A percentile compares a stretch with the other conserved stretches of the same genome.
phyloP scores from a whole-genome alignment of 2,888 invertebrate species.

The Ectemnius lituratus region DNA sequence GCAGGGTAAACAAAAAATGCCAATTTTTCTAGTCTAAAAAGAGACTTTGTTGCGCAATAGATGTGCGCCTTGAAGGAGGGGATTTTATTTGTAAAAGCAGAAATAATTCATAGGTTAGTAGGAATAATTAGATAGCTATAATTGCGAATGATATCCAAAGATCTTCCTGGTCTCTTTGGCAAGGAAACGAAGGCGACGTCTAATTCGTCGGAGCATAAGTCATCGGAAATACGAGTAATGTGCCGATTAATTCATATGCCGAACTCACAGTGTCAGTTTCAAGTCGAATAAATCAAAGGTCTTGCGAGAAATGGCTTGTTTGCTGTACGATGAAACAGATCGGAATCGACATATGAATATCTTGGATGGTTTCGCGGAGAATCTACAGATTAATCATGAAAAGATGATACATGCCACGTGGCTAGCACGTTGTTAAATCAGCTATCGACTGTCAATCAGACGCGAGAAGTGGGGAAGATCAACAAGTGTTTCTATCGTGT shows the following conservation, averaged over 20 bases:
- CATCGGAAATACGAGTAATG: conserved; percentile 17
- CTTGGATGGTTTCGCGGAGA: too few species aligned
- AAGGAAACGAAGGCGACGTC: conserved; percentile 29
- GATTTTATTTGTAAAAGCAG: too few species aligned
- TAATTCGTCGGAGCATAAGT: conserved; percentile 33
- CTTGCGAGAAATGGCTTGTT: too few species aligned
- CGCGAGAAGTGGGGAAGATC: conserved; percentile 16
- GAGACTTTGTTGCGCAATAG: too few species aligned
- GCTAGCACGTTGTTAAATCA: conserved; percentile 29
- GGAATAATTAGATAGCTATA: conserved; percentile 10
- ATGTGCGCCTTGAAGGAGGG: too few species aligned
- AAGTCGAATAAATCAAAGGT: conserved; percentile 12
- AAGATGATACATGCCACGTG: neutral
- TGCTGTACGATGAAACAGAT: too few species aligned
- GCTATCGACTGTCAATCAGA: conserved; percentile 1
- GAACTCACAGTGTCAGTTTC: neutral
- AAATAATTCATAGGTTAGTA: too few species aligned
- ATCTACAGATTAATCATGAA: too few species aligned
- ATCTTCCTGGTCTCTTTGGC: conserved; percentile 32
- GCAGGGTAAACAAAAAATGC: too few species aligned
- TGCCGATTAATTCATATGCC: conserved; percentile 26
- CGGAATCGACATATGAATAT: too few species aligned
- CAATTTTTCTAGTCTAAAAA: too few species aligned
- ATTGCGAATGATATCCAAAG: conserved; percentile 6
- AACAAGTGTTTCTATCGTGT: conserved; percentile 53